Evolutionary conservation across 1,140 invertebrate species (phyloP).

Genomic region (Parasteatoda tepidariorum): DNA sequence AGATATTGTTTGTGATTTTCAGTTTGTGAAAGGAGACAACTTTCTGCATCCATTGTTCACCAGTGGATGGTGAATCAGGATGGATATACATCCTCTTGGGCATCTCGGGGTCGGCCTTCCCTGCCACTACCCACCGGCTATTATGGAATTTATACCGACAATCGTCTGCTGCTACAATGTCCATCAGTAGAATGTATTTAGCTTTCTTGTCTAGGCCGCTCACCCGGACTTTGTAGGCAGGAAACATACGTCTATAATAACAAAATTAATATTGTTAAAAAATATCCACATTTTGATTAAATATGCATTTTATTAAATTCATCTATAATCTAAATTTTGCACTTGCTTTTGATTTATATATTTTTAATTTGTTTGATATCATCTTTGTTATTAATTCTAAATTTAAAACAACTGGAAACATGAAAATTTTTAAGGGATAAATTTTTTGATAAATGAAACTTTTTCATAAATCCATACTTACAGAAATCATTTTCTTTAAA

Average conservation of each 20-base stretch:
- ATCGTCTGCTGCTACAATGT: constrained; percentile 70
- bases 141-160: constrained; percentile 70
- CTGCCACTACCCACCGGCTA: constrained; percentile 80
- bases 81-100: constrained; percentile 99
- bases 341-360: not conserved
- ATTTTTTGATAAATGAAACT: too few species aligned
- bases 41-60: constrained; percentile 99
- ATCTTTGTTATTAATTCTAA: not conserved
- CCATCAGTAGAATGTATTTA: constrained; percentile 96
- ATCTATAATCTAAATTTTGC: not conserved
- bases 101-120: constrained; percentile 96
- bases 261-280: constrained; percentile 62
- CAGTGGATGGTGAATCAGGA: constrained; percentile 96
- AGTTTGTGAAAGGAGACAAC: constrained; percentile 99
- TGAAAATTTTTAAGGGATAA: too few species aligned
- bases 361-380: not conserved
- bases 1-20: constrained; percentile 99
- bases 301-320: not conserved
- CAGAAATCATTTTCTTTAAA: too few species aligned
- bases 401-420: not conserved
- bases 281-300: not conserved
- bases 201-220: constrained; percentile 95
- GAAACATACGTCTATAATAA: constrained; percentile 93
- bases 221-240: constrained; percentile 96
- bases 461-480: too few species aligned